Conservation (phyloP, 2,797 vertebrate species). For the Neostethus bicornis region DNA sequence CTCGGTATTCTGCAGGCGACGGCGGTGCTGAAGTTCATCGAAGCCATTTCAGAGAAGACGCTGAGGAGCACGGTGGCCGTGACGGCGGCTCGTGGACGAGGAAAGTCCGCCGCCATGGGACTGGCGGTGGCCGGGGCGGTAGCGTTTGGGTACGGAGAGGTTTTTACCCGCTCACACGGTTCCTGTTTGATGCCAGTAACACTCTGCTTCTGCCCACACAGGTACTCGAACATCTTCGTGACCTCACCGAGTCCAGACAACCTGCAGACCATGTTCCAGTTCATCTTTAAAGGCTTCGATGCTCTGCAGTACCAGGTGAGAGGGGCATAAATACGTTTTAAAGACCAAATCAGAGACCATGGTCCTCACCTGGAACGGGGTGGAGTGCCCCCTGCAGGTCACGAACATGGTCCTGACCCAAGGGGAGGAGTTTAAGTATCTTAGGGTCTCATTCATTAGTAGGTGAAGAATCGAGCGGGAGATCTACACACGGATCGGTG, state of each 20-base stretch:
- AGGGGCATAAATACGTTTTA: no score
- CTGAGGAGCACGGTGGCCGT: constrained; percentile 92
- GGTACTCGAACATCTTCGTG: constrained; percentile 97
- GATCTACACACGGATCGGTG: no score
- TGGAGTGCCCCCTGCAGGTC: no score
- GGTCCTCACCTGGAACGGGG: no score
- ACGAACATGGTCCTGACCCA: no score
- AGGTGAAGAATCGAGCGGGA: no score
- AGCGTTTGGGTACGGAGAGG: constrained; percentile 88
- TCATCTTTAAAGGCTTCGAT: constrained; percentile 98
- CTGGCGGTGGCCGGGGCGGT: constrained; percentile 93
- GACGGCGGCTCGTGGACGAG: constrained; percentile 94
- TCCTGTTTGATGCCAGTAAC: background rate
- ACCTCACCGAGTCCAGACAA: constrained; percentile 98
- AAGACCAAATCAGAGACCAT: no score
- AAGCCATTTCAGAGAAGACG: constrained; percentile 97
- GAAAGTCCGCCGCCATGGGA: constrained; percentile 95
- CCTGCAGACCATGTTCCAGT: constrained; percentile 96
- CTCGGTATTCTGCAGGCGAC: constrained; percentile 86
- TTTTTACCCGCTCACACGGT: no score
- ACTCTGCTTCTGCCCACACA: constrained; percentile 49
- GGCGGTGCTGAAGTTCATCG: constrained; percentile 94
- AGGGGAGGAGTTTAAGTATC: no score
- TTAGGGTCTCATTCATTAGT: no score
- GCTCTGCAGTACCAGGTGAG: constrained; percentile 96